These are phyloP conservation scores for Schizothorax lantsangensis DNA, from an alignment of 2,797 vertebrate species.

Conservation along the genomic window DNA sequence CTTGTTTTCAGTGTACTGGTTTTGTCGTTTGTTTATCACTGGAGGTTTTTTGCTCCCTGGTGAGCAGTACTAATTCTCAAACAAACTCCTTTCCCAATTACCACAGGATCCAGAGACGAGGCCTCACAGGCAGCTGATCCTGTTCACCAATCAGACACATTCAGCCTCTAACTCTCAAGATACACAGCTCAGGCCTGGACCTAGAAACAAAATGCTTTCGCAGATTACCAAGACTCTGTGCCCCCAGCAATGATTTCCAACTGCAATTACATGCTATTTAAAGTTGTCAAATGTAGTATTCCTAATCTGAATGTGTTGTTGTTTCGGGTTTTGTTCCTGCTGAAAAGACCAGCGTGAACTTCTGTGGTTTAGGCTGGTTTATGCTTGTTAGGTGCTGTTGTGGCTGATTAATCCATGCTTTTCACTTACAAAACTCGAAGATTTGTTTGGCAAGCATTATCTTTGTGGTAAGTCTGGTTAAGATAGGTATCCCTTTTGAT, in stretches of 20 bases:
- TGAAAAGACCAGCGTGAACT: not conserved
- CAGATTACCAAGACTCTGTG: constrained; percentile 6
- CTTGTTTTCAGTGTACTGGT: constrained; percentile 39
- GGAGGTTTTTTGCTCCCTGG: constrained; percentile 51
- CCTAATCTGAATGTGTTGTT: not conserved
- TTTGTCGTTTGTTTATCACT: constrained; percentile 63
- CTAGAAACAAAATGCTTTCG: constrained; percentile 21
- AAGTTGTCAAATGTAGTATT: not conserved
- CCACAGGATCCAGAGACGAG: constrained; percentile 51
- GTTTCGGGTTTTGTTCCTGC: not conserved
- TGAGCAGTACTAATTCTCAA: constrained; percentile 58
- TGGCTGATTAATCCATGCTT: not conserved
- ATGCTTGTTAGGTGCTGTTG: not conserved
- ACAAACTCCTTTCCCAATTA: constrained; percentile 59
- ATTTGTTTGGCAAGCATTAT: not conserved
- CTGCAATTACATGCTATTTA: constrained; percentile 16
- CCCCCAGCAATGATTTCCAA: constrained; percentile 3
- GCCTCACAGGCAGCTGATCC: constrained; percentile 53
- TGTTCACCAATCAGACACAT: constrained; percentile 57
- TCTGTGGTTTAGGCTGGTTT: not conserved
- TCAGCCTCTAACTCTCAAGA: constrained; percentile 8
- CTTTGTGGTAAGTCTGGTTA: not conserved
- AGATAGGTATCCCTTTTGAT: no score
- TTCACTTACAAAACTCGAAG: not conserved
- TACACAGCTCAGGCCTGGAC: not conserved